Evolutionary conservation across 1,140 invertebrate genomes (phyloP), one percentile per base, ranked within the genome.

Genomic region (Bombus turneri): DNA sequence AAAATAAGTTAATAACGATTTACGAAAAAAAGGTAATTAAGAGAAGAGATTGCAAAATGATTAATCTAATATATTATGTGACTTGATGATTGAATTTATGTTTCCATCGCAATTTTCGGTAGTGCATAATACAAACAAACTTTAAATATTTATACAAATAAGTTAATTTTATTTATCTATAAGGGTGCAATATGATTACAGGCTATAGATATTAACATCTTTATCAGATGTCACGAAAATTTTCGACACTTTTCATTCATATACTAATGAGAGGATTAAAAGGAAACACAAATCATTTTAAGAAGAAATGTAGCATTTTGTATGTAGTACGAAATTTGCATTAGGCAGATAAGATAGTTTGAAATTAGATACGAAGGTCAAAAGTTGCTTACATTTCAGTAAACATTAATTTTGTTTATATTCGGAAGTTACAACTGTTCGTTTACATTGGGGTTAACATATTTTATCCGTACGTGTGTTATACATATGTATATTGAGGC

Each of bases 311-410:
- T n/a, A 28, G 12, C 15, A 37, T 62, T 57, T 25, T 13, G 28
- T n/a, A 22, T 13, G 28, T 41, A 68, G 1, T 28, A 34, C 15
- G n/a, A 71, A 79, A 37, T 37, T 84, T 37, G n/a, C 25, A 43
- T 69, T 39, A 10, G 1, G 6, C 22, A 41, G 74, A 78, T 83
- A 78, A 83, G 74, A 78, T 83, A 43, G 1, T 76, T 83, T 69
- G 28, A 31, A 41, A 41, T 57, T 71, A 53, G 74, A 83, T 57
- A 68, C 8, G 22, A 64, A 62, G n/a, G 25, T 37, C 25, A 12
- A 75, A 75, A 59, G 53, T 41, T 62, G 1, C 2, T 62, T 12
- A 28, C 1, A 41, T 37, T 28, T 8, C 9, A 5, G 8, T 62
- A 62, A 74, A 34, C n/a, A 15, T 10, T 13, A 39, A 74, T 34